A percentile compares a stretch with the other conserved stretches of the same genome.
Conservation (phyloP, 2,797 vertebrate genomes). For the Danio jaintianensis region DNA sequence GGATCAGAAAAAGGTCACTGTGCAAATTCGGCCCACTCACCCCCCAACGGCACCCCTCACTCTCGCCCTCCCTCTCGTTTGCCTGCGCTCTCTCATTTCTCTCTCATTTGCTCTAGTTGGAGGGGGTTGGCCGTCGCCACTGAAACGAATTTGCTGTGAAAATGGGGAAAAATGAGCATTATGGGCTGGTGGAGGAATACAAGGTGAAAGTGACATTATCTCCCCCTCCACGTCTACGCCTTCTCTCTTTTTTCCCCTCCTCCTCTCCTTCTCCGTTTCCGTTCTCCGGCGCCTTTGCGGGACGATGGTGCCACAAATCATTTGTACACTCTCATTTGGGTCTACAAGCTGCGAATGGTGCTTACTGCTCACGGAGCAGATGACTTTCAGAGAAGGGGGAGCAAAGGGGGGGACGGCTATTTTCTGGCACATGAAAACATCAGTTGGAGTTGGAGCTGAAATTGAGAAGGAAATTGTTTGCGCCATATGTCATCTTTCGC, state of each 20-base stretch:
- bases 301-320: constrained; percentile 84
- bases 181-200: constrained; percentile 79
- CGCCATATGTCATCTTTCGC: constrained; percentile 79
- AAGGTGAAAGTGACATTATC: constrained; percentile 86
- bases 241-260: constrained; percentile 31
- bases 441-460: constrained; percentile 77
- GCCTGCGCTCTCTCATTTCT: constrained; percentile 50
- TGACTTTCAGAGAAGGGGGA: constrained; percentile 75
- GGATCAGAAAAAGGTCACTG: constrained; percentile 90
- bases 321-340: constrained; percentile 85
- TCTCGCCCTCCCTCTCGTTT: constrained; percentile 48
- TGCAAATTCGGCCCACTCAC: constrained; percentile 75
- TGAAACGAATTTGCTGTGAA: constrained; percentile 88
- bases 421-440: constrained; percentile 72
- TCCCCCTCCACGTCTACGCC: constrained; percentile 53
- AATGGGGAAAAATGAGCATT: constrained; percentile 85
- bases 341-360: constrained; percentile 76
- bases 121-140: constrained; percentile 61
- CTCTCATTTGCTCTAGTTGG: constrained; percentile 52
- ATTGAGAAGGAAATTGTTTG: constrained; percentile 78
- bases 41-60: constrained; percentile 53
- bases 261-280: constrained; percentile 48
- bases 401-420: constrained; percentile 65
- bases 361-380: constrained; percentile 83
- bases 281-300: constrained; percentile 72